Conservation (phyloP, 2,888 invertebrate species). For the Octonoba sinensis region DNA sequence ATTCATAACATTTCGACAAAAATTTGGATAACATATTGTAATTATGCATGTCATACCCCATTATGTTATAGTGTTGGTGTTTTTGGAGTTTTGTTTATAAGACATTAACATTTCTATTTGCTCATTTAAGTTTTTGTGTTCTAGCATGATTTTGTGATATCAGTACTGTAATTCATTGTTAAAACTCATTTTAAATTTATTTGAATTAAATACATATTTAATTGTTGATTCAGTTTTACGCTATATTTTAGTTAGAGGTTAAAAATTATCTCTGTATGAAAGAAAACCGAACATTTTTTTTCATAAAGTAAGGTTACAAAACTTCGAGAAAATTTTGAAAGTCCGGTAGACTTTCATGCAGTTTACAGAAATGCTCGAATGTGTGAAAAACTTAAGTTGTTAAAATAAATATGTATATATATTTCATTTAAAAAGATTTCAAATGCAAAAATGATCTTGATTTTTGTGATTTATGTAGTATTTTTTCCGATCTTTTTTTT, state of each 20-base stretch:
- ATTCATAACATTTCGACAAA: constrained; percentile 45
- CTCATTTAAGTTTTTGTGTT: constrained; percentile 55
- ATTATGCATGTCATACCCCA: constrained; percentile 50
- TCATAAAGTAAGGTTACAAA: too few relatives aligned
- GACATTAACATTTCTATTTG: constrained; percentile 50
- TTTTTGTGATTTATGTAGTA: too few relatives aligned
- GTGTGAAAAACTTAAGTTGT: too few relatives aligned
- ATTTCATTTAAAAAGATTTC: too few relatives aligned
- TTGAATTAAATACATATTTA: neutral
- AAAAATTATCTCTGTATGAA: neutral
- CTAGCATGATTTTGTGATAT: constrained; percentile 61
- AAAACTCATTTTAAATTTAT: constrained; percentile 1
- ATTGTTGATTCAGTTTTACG: neutral
- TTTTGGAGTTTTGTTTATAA: constrained; percentile 42
- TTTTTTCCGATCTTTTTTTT: too few relatives aligned
- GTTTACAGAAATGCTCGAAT: too few relatives aligned
- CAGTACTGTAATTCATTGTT: constrained; percentile 26
- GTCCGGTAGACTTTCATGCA: too few relatives aligned
- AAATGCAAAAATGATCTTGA: too few relatives aligned
- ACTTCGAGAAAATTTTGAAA: too few relatives aligned
- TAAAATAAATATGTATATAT: too few relatives aligned
- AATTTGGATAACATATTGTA: constrained; percentile 50
- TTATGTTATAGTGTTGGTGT: constrained; percentile 48
- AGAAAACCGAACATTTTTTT: too few relatives aligned
- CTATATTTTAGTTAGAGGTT: neutral